A percentile compares a stretch with the other conserved stretches of the same genome.
phyloP scores from a whole-genome alignment of 2,797 vertebrate genomes.

The Tragelaphus eurycerus region DNA sequence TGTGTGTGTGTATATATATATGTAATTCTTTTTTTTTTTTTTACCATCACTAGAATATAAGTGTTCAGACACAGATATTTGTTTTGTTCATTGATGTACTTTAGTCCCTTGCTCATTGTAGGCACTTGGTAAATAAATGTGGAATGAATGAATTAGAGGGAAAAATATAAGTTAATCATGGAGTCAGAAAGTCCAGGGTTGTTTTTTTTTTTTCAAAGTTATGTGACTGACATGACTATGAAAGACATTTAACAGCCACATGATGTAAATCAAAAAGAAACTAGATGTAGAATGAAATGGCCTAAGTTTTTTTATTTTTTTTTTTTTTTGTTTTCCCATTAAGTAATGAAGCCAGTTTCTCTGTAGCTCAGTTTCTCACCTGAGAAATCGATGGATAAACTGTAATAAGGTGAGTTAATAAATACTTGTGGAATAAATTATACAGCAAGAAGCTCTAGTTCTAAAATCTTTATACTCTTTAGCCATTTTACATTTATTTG shows the following conservation, averaged over 20 bases:
- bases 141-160: background rate
- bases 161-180: background rate
- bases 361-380: background rate
- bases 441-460: background rate
- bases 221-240: background rate
- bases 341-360: conserved; percentile 11
- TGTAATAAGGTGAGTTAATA: background rate
- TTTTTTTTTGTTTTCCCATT: background rate
- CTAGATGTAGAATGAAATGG: background rate
- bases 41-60: background rate
- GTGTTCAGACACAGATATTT: background rate
- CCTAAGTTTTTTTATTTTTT: background rate
- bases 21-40: background rate
- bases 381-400: background rate
- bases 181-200: background rate
- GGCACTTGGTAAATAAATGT: background rate
- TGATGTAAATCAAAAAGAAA: background rate
- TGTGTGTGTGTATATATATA: background rate
- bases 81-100: background rate
- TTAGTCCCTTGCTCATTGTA: background rate
- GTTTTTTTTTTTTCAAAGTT: background rate
- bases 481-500: background rate
- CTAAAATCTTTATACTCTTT: background rate
- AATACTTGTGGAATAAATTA: background rate
- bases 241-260: background rate